A percentile compares a stretch with the other conserved stretches of the same genome.
Conservation (phyloP, 2,797 vertebrate genomes). For the Anolis apletophallus region DNA sequence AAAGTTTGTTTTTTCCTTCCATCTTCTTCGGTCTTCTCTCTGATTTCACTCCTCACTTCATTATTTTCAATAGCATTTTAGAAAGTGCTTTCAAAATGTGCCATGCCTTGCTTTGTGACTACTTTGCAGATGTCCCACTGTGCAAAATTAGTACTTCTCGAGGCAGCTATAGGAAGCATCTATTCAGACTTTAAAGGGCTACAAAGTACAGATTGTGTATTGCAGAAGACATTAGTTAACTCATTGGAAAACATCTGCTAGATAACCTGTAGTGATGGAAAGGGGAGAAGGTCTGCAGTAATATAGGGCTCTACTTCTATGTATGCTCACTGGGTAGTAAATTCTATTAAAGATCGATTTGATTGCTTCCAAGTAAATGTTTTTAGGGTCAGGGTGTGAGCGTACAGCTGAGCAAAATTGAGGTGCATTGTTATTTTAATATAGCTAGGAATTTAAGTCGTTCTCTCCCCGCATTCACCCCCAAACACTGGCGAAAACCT, state of each 20-base stretch:
- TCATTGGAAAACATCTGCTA: constrained; percentile 32
- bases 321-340: not conserved
- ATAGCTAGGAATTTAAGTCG: not conserved
- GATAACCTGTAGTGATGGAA: not conserved
- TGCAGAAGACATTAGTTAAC: constrained; percentile 63
- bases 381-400: not conserved
- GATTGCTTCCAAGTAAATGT: constrained; percentile 13
- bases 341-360: constrained; percentile 12
- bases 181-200: constrained; percentile 42
- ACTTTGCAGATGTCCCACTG: constrained; percentile 52
- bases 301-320: constrained; percentile 3
- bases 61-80: constrained; percentile 39
- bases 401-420: not conserved
- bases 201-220: constrained; percentile 42
- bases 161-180: constrained; percentile 45
- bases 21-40: constrained; percentile 26
- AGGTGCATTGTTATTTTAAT: constrained; percentile 9
- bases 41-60: constrained; percentile 14
- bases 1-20: constrained; percentile 11
- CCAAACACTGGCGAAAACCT: not conserved
- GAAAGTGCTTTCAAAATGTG: constrained; percentile 57
- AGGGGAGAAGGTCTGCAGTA: constrained; percentile 2
- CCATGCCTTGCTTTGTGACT: constrained; percentile 48
- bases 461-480: not conserved
- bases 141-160: constrained; percentile 69